Percentiles rank a stretch among this genome's conserved stretches.
phyloP scores from a whole-genome alignment of 2,797 vertebrate species.

The Pantherophis alleghaniensis region DNA sequence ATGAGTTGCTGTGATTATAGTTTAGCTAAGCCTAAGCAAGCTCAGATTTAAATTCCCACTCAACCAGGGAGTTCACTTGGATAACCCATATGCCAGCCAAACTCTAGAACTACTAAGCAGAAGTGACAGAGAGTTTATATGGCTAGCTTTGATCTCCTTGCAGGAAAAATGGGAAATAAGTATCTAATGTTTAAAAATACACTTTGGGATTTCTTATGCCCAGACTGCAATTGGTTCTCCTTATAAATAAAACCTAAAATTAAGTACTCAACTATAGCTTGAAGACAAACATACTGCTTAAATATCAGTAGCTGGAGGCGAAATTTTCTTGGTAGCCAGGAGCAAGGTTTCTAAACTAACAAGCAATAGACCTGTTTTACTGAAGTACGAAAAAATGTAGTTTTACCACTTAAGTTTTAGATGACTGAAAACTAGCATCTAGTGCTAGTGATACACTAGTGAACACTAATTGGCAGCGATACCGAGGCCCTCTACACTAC shows the following conservation, averaged over 20 bases:
- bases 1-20: background rate
- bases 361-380: background rate
- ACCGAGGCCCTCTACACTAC: background rate
- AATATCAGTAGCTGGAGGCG: constrained; percentile 8
- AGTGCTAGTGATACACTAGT: background rate
- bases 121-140: background rate
- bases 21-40: background rate
- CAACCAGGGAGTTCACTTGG: background rate
- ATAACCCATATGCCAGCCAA: background rate
- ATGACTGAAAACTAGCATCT: background rate
- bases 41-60: background rate
- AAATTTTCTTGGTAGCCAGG: constrained; percentile 7
- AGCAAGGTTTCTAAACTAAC: background rate
- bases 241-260: constrained; percentile 6
- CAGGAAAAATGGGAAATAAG: background rate
- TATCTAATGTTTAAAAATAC: background rate
- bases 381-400: background rate
- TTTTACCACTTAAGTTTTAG: background rate
- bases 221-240: background rate
- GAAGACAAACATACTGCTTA: constrained; percentile 9
- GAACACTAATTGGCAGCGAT: background rate
- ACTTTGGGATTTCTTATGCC: background rate
- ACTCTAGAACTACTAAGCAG: background rate
- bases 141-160: background rate
- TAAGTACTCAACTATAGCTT: constrained; percentile 17